A percentile compares a stretch with the other conserved stretches of the same genome.
phyloP scores from a whole-genome alignment of 2,888 invertebrate genomes.

The Syritta pipiens region DNA sequence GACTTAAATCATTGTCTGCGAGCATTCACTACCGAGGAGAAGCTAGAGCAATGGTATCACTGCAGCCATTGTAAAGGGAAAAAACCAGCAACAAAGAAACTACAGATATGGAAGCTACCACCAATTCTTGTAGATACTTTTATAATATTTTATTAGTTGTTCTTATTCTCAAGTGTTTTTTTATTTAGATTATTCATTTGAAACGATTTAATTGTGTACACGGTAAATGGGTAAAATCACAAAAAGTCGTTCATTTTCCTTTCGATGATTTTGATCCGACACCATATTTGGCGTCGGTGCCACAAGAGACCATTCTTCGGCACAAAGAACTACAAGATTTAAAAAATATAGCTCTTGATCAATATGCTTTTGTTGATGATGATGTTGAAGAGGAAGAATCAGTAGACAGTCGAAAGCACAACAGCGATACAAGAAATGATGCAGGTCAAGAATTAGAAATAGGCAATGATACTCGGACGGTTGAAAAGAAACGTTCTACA shows the following conservation, averaged over 20 bases:
- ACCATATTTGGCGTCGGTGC: conserved; percentile 90
- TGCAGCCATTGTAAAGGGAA: conserved; percentile 91
- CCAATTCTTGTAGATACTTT: conserved; percentile 93
- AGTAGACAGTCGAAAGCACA: conserved; percentile 25
- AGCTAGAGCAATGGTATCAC: conserved; percentile 91
- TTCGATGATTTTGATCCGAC: conserved; percentile 92
- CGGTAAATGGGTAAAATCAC: conserved; percentile 96
- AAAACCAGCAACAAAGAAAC: conserved; percentile 92
- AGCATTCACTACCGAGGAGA: conserved; percentile 93
- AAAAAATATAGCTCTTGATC: conserved; percentile 72
- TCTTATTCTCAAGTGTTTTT: not conserved
- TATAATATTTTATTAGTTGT: too few species aligned
- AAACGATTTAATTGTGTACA: conserved; percentile 95
- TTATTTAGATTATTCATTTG: conserved; percentile 89
- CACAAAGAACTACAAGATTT: conserved; percentile 82
- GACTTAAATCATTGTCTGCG: conserved; percentile 91
- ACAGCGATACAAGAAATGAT: conserved; percentile 64
- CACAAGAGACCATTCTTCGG: conserved; percentile 86
- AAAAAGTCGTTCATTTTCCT: conserved; percentile 94
- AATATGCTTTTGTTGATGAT: conserved; percentile 67
- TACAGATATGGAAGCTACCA: conserved; percentile 95
- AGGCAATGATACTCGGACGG: not conserved
- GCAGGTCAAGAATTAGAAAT: conserved; percentile 10
- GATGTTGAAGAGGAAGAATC: conserved; percentile 51
- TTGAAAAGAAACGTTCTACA: conserved; percentile 14